Evolutionary conservation across 1,140 invertebrate species (phyloP).

Genomic region (Drosophila sp.): DNA sequence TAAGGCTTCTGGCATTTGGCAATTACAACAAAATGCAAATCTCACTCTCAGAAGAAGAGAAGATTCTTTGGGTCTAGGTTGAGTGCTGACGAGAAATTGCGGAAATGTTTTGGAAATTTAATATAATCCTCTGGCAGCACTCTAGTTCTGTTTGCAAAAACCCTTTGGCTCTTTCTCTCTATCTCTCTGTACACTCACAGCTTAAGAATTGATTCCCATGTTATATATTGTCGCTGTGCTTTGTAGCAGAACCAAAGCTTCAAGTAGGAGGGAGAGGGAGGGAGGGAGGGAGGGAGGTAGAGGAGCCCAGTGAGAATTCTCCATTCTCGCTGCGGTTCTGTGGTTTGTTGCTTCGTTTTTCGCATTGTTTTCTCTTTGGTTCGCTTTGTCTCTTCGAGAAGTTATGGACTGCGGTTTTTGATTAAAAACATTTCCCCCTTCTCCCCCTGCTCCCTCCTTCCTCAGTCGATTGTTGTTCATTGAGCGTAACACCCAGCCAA

Average conservation of each 20-base stretch:
- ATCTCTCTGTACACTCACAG: background rate
- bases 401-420: slow-evolving; percentile 65
- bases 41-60: background rate
- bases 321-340: slow-evolving; percentile 12
- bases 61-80: slow-evolving; percentile 34
- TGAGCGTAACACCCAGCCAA: slow-evolving; percentile 40
- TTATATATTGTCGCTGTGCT: slow-evolving; percentile 59
- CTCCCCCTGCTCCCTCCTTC: background rate
- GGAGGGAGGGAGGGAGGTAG: background rate
- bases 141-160: background rate
- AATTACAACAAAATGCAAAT: slow-evolving; percentile 22
- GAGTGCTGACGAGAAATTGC: slow-evolving; percentile 54
- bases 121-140: slow-evolving; percentile 37
- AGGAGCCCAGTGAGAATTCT: slow-evolving; percentile 28
- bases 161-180: slow-evolving; percentile 5
- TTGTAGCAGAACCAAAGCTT: slow-evolving; percentile 35
- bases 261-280: background rate
- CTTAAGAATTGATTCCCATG: slow-evolving; percentile 63
- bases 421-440: slow-evolving; percentile 59
- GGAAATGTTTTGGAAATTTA: slow-evolving; percentile 62
- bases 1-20: slow-evolving; percentile 22
- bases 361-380: slow-evolving; percentile 45
- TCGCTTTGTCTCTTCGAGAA: slow-evolving; percentile 36
- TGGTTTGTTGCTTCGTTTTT: slow-evolving; percentile 49
- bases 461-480: slow-evolving; percentile 39